Evolutionary conservation across 2,113 vertebrate genomes (phyloP).

Genomic region (Anolis carolinensis): DNA sequence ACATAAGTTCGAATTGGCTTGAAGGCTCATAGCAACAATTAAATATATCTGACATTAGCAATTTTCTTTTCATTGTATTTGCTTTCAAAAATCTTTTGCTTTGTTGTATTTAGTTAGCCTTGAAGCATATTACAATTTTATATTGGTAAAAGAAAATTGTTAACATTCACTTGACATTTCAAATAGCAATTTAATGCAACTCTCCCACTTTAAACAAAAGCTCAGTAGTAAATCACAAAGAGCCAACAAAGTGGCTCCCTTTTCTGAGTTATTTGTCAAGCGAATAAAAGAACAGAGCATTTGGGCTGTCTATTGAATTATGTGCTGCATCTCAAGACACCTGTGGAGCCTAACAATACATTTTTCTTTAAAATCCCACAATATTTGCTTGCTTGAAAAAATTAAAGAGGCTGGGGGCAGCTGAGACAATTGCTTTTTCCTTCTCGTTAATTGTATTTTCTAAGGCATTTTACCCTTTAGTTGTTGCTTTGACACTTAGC

Average conservation of each 20-base stretch:
- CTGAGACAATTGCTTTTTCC: not conserved
- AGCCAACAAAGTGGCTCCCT: not conserved
- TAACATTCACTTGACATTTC: not conserved
- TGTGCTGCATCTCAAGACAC: not conserved
- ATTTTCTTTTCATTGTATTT: not conserved
- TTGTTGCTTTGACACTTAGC: not conserved
- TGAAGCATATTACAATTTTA: not conserved
- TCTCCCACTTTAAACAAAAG: not conserved
- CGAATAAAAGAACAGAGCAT: not conserved
- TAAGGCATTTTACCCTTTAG: not conserved
- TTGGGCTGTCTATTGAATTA: not conserved
- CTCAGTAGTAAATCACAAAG: not conserved
- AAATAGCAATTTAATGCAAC: not conserved
- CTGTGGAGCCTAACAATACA: conserved; percentile 1
- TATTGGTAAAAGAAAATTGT: not conserved
- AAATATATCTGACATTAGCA: not conserved
- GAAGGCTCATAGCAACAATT: not conserved
- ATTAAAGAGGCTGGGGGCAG: not conserved
- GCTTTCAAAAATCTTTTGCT: not conserved
- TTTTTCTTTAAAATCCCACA: not conserved
- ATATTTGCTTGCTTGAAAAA: conserved; percentile 4
- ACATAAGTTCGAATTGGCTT: no score
- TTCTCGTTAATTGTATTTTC: not conserved
- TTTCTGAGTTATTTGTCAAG: not conserved
- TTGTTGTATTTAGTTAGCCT: not conserved